Conservation (phyloP, 2,113 vertebrate species). For the Brachionichthys hirsutus region DNA sequence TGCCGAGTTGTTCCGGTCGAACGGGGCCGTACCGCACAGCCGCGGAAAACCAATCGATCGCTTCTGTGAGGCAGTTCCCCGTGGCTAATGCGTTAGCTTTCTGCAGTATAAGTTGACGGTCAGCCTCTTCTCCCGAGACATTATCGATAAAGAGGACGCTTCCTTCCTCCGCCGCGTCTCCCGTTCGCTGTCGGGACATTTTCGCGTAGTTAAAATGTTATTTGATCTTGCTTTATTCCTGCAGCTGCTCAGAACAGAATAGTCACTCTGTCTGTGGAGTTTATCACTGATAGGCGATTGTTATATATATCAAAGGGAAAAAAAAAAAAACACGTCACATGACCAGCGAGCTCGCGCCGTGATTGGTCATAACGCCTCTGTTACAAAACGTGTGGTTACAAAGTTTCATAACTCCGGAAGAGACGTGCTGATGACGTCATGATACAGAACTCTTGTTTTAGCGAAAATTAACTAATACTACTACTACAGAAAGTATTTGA, state of each 20-base stretch:
- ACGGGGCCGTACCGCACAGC: conserved; percentile 78
- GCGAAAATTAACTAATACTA: too few relatives aligned
- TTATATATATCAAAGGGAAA: conserved; percentile 68
- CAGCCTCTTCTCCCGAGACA: conserved; percentile 46
- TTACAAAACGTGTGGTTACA: conserved; percentile 74
- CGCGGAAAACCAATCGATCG: conserved; percentile 79
- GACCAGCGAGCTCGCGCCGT: conserved; percentile 15
- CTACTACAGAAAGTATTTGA: background rate
- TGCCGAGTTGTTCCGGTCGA: conserved; percentile 78
- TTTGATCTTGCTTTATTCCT: conserved; percentile 35
- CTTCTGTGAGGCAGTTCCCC: conserved; percentile 80
- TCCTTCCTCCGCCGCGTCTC: conserved; percentile 42
- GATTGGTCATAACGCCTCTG: conserved; percentile 62
- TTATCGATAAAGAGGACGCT: conserved; percentile 67
- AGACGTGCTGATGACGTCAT: conserved; percentile 20
- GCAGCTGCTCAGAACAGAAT: background rate
- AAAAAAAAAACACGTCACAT: conserved; percentile 57
- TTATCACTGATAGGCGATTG: conserved; percentile 13
- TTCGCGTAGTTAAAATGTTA: conserved; percentile 15
- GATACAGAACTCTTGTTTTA: background rate
- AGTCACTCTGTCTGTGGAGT: background rate
- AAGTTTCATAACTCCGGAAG: conserved; percentile 78
- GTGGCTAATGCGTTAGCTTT: conserved; percentile 76
- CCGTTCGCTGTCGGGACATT: conserved; percentile 54
- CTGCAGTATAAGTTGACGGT: conserved; percentile 62